Conservation (phyloP, 2,113 vertebrate genomes). For the Anas platyrhynchos region DNA sequence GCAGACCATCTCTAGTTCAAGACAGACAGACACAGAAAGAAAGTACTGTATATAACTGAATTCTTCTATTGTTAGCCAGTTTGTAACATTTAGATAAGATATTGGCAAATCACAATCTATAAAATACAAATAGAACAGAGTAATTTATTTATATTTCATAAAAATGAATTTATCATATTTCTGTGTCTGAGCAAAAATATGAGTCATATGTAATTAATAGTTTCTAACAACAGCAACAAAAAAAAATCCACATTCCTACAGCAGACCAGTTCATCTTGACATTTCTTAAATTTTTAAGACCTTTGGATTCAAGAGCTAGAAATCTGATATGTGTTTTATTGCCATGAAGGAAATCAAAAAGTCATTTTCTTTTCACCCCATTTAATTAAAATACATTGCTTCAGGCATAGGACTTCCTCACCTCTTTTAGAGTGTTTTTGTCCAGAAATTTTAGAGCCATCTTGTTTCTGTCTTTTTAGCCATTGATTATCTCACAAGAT, state of each 20-base stretch:
- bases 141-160: constrained; percentile 25
- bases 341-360: background rate
- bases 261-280: background rate
- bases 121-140: background rate
- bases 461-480: background rate
- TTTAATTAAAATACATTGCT: background rate
- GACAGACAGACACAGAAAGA: background rate
- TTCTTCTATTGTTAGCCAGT: background rate
- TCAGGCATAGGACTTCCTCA: background rate
- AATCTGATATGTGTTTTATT: background rate
- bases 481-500: background rate
- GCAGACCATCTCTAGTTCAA: background rate
- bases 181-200: background rate
- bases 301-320: background rate
- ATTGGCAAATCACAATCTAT: background rate
- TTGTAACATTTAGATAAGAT: background rate
- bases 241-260: background rate
- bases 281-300: background rate
- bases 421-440: background rate
- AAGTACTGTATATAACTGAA: background rate
- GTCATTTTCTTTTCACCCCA: background rate
- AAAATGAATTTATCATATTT: background rate
- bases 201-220: background rate
- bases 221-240: background rate
- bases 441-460: background rate